A percentile compares a stretch with the other conserved stretches of the same genome.
These are phyloP conservation scores for Chrysochloris asiatica DNA, from an alignment of 2,113 vertebrate genomes.

Conservation along the genomic window DNA sequence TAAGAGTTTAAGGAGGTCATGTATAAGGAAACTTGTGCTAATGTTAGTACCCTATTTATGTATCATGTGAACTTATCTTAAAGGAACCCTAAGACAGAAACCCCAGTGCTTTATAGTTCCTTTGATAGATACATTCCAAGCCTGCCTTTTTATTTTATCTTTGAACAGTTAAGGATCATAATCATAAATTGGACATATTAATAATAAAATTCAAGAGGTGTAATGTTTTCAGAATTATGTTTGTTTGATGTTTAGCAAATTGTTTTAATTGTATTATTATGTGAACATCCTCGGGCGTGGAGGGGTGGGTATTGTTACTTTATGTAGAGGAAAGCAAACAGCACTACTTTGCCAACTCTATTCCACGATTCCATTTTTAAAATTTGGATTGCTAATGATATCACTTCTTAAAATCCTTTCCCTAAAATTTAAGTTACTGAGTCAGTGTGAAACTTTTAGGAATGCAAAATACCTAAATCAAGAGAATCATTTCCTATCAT, in stretches of 20 bases:
- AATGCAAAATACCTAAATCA: neutral
- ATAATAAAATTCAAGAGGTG: neutral
- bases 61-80: constrained; percentile 26
- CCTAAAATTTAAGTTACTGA: neutral
- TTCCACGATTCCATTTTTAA: neutral
- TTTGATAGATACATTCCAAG: neutral
- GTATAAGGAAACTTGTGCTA: constrained; percentile 22
- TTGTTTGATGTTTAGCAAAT: neutral
- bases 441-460: constrained; percentile 23
- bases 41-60: neutral
- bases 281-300: neutral
- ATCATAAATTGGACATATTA: neutral
- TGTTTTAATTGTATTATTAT: neutral
- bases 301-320: neutral
- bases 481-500: neutral
- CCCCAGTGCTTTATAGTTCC: neutral
- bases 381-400: neutral
- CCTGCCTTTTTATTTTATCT: constrained; percentile 19
- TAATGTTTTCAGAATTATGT: neutral
- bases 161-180: constrained; percentile 19
- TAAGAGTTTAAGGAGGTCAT: constrained; percentile 33
- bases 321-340: neutral
- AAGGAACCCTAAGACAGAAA: constrained; percentile 26
- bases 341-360: neutral
- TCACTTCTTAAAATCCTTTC: neutral